phyloP scores from a whole-genome alignment of 2,113 vertebrate genomes.

The Strigops habroptila region DNA sequence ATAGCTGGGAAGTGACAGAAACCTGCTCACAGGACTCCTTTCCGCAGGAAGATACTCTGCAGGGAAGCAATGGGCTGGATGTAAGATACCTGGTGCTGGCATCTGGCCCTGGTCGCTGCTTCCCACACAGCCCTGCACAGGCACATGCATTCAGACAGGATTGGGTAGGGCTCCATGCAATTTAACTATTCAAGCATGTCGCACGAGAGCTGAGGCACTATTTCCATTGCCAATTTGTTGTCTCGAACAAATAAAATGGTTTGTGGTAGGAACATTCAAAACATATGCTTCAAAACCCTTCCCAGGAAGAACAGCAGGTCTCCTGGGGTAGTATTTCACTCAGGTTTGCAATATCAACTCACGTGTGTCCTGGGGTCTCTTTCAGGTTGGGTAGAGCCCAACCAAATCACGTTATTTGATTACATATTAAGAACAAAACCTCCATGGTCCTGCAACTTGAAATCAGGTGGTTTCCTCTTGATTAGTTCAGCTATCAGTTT shows the following conservation, averaged over 20 bases:
- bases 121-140: background rate
- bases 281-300: background rate
- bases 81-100: fast-evolving
- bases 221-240: background rate
- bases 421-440: background rate
- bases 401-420: background rate
- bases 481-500: background rate
- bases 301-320: background rate
- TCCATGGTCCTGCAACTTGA: background rate
- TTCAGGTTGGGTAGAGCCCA: background rate
- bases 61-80: background rate
- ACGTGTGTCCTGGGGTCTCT: background rate
- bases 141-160: fast-evolving
- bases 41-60: background rate
- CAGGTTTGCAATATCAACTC: background rate
- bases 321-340: background rate
- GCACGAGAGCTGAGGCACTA: background rate
- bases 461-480: background rate
- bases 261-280: background rate
- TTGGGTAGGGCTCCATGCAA: background rate
- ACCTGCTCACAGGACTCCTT: too few relatives aligned
- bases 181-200: background rate
- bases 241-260: background rate
- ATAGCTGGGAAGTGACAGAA: background rate
- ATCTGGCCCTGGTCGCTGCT: fast-evolving